Base-by-base conservation (phyloP, 1,140 invertebrate genomes). In the Ips typographus region DNA sequence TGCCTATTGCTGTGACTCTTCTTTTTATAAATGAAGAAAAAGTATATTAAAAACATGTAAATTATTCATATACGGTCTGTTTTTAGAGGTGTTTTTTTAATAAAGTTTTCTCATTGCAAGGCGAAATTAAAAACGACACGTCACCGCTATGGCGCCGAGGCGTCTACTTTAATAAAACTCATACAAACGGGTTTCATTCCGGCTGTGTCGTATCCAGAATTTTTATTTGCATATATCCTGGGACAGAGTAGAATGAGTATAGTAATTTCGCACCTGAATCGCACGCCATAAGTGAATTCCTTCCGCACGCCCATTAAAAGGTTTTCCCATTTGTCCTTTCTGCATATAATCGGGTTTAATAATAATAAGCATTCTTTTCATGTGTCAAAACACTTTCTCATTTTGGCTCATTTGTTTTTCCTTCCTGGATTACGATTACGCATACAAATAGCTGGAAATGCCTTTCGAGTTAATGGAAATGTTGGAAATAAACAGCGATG, bases 311-410 rank as follows among this genome's bases (percentile, higher is more conserved):
- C 44, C 44, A 49, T 49, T 49, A 49, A 49, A 49, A 49, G 7
- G 44, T 49, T 49, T 49, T 49, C 44, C 44, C 22, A 49, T 49
- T 49, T 49, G 44, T 49, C 44, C 7, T 6, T 22, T 49, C 22
- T 49, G 44, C 44, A 49, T 49, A 49, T 49, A 49, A 49, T 49
- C 44, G 44, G 44, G 7, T 49, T 49, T 49, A 49, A 49, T 49
- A 49, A 8, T 49, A 22, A 49, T 6, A 49, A 49, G 44, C 22
- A 8, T 49, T 49, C 44, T 49, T 49, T 49, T 49, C 44, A 49
- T 49, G 7, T 49, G 22, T 8, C 44, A 22, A 49, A 49, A 49
- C 44, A 49, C 44, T 6, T 49, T 49, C 22, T 49, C 44, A 22
- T 49, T 49, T 49, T 49, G 22, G 44, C 44, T 49, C 44, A 49